Evolutionary conservation across 2,888 invertebrate genomes (phyloP).

Genomic region (Drosophila nr. perissopoda): DNA sequence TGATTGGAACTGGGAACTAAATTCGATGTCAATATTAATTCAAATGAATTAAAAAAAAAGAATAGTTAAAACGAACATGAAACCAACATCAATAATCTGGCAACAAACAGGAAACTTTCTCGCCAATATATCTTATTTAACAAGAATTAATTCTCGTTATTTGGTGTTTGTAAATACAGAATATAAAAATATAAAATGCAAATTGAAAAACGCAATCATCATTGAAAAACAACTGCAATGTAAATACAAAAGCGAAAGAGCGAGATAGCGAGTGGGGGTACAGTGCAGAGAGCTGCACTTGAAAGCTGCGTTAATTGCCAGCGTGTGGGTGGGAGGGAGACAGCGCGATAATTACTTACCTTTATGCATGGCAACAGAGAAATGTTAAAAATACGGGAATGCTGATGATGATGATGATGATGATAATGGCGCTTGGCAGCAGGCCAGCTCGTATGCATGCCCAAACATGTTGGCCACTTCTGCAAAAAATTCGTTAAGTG

Average conservation of each 20-base stretch:
- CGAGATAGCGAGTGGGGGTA: neutral
- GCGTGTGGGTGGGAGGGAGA: slow-evolving; percentile 2
- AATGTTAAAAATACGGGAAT: slow-evolving; percentile 7
- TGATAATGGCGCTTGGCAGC: slow-evolving; percentile 26
- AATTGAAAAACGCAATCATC: slow-evolving; percentile 63
- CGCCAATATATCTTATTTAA: slow-evolving; percentile 27
- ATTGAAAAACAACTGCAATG: slow-evolving; percentile 17
- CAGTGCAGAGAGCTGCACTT: slow-evolving; percentile 25
- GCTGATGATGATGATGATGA: slow-evolving; percentile 14
- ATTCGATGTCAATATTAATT: neutral
- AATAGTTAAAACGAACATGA: neutral
- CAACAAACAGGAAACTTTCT: slow-evolving; percentile 9
- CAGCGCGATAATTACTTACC: slow-evolving; percentile 63
- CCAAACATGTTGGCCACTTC: slow-evolving; percentile 61
- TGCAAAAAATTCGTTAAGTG: slow-evolving; percentile 57
- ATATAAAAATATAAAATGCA: slow-evolving; percentile 35
- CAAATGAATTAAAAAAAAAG: neutral
- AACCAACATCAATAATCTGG: neutral
- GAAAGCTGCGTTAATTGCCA: slow-evolving; percentile 34
- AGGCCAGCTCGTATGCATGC: slow-evolving; percentile 24
- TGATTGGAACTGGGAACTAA: neutral
- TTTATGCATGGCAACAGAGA: slow-evolving; percentile 38
- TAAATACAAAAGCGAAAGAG: slow-evolving; percentile 26
- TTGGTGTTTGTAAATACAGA: slow-evolving; percentile 31
- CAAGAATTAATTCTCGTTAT: slow-evolving; percentile 33